Evolutionary conservation across 2,113 vertebrate genomes (phyloP).

Genomic region (Chaetodon trifascialis): DNA sequence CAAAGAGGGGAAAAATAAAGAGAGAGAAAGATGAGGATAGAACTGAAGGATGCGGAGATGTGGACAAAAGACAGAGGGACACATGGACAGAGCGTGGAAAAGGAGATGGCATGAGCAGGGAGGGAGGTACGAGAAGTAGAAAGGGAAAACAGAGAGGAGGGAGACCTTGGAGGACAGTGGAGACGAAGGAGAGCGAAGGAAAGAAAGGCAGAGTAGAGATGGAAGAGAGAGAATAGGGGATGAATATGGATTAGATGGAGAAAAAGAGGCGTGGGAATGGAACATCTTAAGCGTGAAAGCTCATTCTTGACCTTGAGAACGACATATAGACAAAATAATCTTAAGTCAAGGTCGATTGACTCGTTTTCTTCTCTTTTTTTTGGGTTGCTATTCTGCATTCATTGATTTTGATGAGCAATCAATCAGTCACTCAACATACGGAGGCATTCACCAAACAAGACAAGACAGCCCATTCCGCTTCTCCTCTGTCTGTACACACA

Average conservation of each 20-base stretch:
- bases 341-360: too few species aligned
- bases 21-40: not conserved
- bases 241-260: not conserved
- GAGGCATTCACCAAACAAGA: not conserved
- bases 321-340: not conserved
- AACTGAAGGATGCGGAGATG: not conserved
- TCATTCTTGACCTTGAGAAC: not conserved
- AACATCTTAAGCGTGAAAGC: not conserved
- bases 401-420: constrained; percentile 22
- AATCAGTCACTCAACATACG: not conserved
- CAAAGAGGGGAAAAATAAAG: not conserved
- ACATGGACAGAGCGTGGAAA: not conserved
- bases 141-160: not conserved
- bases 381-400: not conserved
- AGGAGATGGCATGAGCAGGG: not conserved
- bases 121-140: not conserved
- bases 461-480: too few species aligned
- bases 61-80: not conserved
- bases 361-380: not conserved
- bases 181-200: not conserved
- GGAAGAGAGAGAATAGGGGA: not conserved
- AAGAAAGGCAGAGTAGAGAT: not conserved
- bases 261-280: not conserved
- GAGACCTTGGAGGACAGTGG: not conserved
- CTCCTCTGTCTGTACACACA: not conserved